Conservation (phyloP, 1,140 invertebrate species). For the Cherax quadricarinatus region DNA sequence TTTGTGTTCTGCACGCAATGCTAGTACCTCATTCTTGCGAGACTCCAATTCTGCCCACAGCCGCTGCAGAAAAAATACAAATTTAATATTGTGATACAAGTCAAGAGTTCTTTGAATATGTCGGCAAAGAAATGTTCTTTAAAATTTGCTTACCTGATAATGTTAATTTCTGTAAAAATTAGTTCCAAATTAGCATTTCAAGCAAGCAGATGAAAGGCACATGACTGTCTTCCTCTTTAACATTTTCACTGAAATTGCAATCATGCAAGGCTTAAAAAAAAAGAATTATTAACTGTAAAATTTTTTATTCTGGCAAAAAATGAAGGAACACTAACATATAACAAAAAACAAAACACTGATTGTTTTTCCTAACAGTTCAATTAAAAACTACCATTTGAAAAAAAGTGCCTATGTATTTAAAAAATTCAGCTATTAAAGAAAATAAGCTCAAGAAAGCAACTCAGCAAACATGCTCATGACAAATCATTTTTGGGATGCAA, state of each 20-base stretch:
- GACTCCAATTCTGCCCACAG: conserved; percentile 76
- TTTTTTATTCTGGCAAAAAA: background rate
- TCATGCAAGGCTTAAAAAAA: background rate
- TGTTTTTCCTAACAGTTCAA: too few relatives aligned
- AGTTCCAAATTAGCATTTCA: background rate
- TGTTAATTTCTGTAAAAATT: background rate
- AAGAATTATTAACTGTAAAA: background rate
- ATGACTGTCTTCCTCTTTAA: background rate
- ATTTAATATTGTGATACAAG: background rate
- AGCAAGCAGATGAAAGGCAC: background rate
- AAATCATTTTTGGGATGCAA: conserved; percentile 6
- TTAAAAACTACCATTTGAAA: background rate
- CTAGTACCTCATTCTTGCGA: conserved; percentile 72
- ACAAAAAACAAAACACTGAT: background rate
- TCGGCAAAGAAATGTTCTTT: background rate
- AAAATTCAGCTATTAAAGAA: too few relatives aligned
- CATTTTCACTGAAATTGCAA: background rate
- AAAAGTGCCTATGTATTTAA: background rate
- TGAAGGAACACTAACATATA: background rate
- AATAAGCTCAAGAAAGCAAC: too few relatives aligned
- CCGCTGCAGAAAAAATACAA: conserved; percentile 68
- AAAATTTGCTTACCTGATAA: background rate
- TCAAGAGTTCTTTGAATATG: background rate
- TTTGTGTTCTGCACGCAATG: conserved; percentile 56
- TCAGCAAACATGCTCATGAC: background rate